Base-by-base conservation (phyloP, 2,113 vertebrate species). In the Semnopithecus entellus region DNA sequence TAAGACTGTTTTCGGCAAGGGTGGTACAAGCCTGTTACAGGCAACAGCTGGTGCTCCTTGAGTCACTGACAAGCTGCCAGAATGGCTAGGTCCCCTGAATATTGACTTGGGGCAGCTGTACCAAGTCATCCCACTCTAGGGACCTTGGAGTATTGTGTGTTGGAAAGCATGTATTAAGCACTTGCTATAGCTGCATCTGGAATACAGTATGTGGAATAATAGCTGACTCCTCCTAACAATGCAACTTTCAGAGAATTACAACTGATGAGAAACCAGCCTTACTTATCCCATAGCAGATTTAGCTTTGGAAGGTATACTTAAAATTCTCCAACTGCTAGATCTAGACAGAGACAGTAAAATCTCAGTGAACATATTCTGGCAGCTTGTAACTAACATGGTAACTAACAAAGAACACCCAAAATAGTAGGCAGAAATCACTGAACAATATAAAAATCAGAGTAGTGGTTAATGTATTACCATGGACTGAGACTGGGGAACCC, bases 91-190 rank as follows among this genome's bases (percentile, higher is more conserved):
- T 95, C 72, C 72, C 73, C 72, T 82, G 88, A 96, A 90, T 88
- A 95, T 45, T 95, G 88, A 82, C 90, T 92, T 6, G 17, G 73
- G 92, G 66, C 90, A 88, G 94, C 85, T 96, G 95, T 94, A 80
- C 76, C 70, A 90, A 81, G 59, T 84, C 94, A 79, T 96, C 84
- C 85, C 57, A 85, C 76, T 86, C 64, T 61, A 92, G 81, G 96
- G 84, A 91, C 90, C 45, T 5, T 88, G 55, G 55, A 73, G 35
- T 50, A 93, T 72, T 93, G 43, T 95, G 25, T 70, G 40, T 38
- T 81, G 82, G 90, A 91, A 96, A 92, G 35, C 84, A 59, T 0
- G 35, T 55, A 52, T 16, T 88, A 86, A 73, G 89, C 40, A 94
- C 52, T 93, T 96, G 76, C 84, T 81, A 92, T 90, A 82, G 84